Evolutionary conservation across 2,113 vertebrate species (phyloP).

Genomic region (Hemiscyllium ocellatum): DNA sequence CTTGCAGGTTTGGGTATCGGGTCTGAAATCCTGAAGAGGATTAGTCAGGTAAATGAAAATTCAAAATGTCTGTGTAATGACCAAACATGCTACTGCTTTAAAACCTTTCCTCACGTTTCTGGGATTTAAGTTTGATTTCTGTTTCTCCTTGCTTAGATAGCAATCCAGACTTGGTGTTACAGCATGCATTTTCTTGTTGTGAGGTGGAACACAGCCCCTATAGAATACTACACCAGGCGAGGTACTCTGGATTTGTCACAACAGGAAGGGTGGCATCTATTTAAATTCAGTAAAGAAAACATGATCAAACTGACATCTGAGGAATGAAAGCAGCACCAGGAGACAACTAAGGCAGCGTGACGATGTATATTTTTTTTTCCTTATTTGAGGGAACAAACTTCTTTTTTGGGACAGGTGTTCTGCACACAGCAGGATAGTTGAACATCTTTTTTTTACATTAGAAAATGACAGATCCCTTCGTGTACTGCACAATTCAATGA

Average conservation of each 20-base stretch:
- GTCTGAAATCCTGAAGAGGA: constrained; percentile 59
- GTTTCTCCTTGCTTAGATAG: constrained; percentile 52
- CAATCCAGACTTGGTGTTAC: constrained; percentile 60
- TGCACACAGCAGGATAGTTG: neutral
- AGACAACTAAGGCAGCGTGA: neutral
- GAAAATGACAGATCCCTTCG: neutral
- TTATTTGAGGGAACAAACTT: neutral
- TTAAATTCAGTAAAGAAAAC: constrained; percentile 57
- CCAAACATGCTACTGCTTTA: neutral
- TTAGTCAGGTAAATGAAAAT: constrained; percentile 60
- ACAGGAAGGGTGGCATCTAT: constrained; percentile 65
- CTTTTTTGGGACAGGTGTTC: neutral
- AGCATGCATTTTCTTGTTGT: constrained; percentile 68
- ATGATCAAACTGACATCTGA: constrained; percentile 55
- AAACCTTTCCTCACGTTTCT: neutral
- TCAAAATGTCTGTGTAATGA: neutral
- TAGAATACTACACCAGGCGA: constrained; percentile 53
- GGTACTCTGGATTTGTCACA: constrained; percentile 57
- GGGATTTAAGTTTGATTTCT: neutral
- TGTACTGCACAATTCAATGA: neutral
- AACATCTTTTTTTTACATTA: neutral
- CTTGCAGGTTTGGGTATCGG: constrained; percentile 60
- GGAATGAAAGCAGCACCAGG: constrained; percentile 43
- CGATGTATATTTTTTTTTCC: neutral
- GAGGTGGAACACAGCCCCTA: constrained; percentile 61